These are phyloP conservation scores for Meganola albula DNA, from an alignment of 2,888 invertebrate genomes.

Conservation along the genomic window DNA sequence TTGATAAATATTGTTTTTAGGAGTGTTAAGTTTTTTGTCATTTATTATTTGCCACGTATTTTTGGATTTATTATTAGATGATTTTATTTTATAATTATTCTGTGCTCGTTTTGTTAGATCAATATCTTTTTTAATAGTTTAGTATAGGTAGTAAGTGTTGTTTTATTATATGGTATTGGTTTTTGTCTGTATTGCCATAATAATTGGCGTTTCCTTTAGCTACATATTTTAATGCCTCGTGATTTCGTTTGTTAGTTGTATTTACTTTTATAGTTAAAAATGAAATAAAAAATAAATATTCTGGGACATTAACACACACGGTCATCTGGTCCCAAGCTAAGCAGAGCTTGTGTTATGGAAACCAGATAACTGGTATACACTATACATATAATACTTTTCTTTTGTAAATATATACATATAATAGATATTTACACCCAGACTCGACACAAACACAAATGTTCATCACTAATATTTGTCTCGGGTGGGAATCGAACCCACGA, in stretches of 20 bases:
- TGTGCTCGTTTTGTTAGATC: slow-evolving; percentile 3
- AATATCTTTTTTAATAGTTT: not conserved
- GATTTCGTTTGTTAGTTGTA: not conserved
- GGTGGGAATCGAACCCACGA: no score
- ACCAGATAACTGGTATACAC: no score
- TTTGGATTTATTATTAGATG: slow-evolving; percentile 4
- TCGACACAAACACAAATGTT: no score
- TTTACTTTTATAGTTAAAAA: slow-evolving; percentile 1
- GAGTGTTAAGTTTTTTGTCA: slow-evolving; percentile 1
- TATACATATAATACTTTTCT: no score
- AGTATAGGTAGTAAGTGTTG: not conserved
- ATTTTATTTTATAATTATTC: slow-evolving; percentile 3
- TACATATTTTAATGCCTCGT: slow-evolving; percentile 2
- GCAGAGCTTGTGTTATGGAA: no score
- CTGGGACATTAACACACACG: no score
- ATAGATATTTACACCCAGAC: no score
- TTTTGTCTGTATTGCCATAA: slow-evolving; percentile 4
- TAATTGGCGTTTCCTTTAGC: slow-evolving; percentile 2
- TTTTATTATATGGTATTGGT: not conserved
- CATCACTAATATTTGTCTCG: no score
- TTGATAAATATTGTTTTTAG: slow-evolving; percentile 1
- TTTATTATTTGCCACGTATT: slow-evolving; percentile 6
- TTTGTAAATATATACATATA: no score
- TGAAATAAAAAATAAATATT: no score
- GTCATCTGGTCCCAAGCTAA: no score